A percentile compares a stretch with the other conserved stretches of the same genome.
phyloP scores from a whole-genome alignment of 2,888 invertebrate species.

The Drosophila nr. perissopoda region DNA sequence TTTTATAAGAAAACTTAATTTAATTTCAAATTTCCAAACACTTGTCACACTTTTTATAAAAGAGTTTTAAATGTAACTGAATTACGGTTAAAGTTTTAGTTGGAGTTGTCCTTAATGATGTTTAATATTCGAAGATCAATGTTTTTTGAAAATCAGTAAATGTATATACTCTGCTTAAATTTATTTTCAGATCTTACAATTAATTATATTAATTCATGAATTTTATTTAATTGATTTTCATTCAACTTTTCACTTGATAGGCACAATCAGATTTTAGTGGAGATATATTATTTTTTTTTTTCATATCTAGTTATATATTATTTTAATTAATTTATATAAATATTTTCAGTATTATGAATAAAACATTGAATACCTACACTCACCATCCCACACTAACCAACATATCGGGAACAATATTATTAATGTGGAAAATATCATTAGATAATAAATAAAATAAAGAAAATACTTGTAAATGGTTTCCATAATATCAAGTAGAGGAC shows the following conservation, averaged over 20 bases:
- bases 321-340: not conserved
- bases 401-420: not conserved
- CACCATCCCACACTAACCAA: not conserved
- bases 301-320: not conserved
- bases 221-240: not conserved
- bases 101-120: not conserved
- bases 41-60: not conserved
- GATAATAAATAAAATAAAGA: not conserved
- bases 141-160: too few relatives aligned
- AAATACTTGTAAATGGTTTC: not conserved
- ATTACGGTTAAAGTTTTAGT: not conserved
- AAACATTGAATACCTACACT: not conserved
- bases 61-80: not conserved
- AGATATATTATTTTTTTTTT: not conserved
- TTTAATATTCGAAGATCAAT: not conserved
- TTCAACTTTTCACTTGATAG: not conserved
- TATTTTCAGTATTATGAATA: not conserved
- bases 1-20: not conserved
- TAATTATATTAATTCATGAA: not conserved
- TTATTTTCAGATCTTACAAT: not conserved
- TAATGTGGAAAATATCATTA: not conserved
- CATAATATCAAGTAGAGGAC: not conserved
- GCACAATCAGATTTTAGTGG: not conserved
- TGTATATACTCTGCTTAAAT: not conserved
- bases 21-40: not conserved